Conservation (phyloP, 2,113 vertebrate species). For the Pseudois nayaur region DNA sequence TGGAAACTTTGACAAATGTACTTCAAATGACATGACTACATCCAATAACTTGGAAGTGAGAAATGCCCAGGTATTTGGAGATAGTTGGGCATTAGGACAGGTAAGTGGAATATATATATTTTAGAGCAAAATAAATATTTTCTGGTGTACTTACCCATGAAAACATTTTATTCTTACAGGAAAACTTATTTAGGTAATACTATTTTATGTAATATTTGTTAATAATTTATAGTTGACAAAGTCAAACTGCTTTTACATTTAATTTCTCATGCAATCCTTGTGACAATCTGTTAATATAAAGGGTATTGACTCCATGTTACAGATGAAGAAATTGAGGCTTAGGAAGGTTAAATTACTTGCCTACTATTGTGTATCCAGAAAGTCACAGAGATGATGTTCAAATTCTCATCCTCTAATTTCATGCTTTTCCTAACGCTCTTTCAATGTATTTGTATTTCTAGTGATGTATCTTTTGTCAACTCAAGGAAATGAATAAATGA, state of each 20-base stretch:
- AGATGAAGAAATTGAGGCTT: neutral
- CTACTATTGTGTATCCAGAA: neutral
- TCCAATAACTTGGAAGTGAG: slow-evolving; percentile 97
- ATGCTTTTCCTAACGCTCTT: neutral
- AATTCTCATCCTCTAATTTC: neutral
- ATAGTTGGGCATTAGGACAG: slow-evolving; percentile 97
- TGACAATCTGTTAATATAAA: neutral
- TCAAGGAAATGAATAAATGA: neutral
- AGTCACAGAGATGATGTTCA: neutral
- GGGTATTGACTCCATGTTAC: neutral
- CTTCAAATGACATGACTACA: slow-evolving; percentile 97
- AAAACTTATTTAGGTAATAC: neutral
- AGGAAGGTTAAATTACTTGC: neutral
- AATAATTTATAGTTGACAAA: neutral
- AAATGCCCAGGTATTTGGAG: slow-evolving; percentile 96
- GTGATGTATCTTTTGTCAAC: neutral
- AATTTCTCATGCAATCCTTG: neutral
- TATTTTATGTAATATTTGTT: neutral
- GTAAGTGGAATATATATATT: slow-evolving; percentile 75
- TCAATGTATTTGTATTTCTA: neutral
- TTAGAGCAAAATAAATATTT: neutral
- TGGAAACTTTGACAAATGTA: slow-evolving; percentile 98
- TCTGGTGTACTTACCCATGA: neutral
- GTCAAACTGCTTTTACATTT: neutral
- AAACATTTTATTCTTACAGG: neutral